A percentile compares a stretch with the other conserved stretches of the same genome.
phyloP scores from a whole-genome alignment of 2,888 invertebrate species.

The Synergus umbraculus region DNA sequence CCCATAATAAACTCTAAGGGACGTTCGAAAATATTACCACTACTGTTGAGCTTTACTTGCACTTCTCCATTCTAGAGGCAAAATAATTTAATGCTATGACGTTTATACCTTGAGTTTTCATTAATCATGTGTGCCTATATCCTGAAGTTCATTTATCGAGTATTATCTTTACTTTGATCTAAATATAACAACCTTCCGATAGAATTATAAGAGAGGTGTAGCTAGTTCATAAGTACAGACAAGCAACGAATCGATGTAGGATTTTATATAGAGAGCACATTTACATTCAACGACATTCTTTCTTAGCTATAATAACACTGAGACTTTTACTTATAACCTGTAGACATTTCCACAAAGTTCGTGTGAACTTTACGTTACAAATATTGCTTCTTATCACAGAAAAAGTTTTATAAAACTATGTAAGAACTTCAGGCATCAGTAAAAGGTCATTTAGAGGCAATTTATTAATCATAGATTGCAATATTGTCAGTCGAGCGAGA shows the following conservation, averaged over 20 bases:
- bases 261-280: not conserved
- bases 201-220: not conserved
- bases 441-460: not conserved
- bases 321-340: not conserved
- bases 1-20: not conserved
- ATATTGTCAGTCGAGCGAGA: not conserved
- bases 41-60: not conserved
- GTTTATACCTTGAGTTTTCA: not conserved
- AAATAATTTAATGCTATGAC: not conserved
- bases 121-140: not conserved
- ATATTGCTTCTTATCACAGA: not conserved
- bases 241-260: not conserved
- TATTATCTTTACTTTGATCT: not conserved
- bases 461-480: not conserved
- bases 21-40: not conserved
- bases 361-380: not conserved
- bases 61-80: not conserved
- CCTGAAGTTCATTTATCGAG: conserved; percentile 5
- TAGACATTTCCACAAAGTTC: not conserved
- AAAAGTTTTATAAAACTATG: not conserved
- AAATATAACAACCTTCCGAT: conserved; percentile 15
- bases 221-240: not conserved
- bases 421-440: not conserved
- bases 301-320: not conserved
- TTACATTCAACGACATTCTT: conserved; percentile 5